These are phyloP conservation scores for Zoanthus gigantus DNA, from an alignment of 92 coral and sea anemone species.

Conservation along the genomic window DNA sequence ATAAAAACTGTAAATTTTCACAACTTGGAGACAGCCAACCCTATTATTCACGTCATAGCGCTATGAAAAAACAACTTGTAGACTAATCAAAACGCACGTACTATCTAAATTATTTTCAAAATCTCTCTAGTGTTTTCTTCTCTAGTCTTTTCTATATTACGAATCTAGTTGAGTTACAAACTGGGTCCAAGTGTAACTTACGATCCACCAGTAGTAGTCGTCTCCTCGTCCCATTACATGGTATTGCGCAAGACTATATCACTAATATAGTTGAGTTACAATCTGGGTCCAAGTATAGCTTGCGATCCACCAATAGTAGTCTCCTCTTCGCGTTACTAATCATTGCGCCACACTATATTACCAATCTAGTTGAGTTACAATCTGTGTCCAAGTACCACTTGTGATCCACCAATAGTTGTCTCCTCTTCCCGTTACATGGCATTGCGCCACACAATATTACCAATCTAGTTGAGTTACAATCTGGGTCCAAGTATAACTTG, in stretches of 20 bases:
- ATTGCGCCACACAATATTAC: too few relatives aligned
- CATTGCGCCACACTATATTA: too few relatives aligned
- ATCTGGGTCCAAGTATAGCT: not conserved
- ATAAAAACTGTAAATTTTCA: too few relatives aligned
- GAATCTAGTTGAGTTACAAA: too few relatives aligned
- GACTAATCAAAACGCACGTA: not conserved
- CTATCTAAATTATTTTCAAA: too few relatives aligned
- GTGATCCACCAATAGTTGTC: not conserved
- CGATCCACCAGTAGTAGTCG: not conserved
- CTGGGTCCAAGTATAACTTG: not conserved
- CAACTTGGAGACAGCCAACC: too few relatives aligned
- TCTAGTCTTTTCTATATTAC: not conserved
- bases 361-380: too few relatives aligned
- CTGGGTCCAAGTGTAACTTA: not conserved
- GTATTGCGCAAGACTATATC: too few relatives aligned
- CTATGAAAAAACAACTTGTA: not conserved
- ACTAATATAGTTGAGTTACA: too few relatives aligned
- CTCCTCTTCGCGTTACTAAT: not conserved
- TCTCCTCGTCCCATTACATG: not conserved
- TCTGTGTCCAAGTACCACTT: not conserved
- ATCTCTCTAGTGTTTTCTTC: not conserved
- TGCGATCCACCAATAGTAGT: not conserved
- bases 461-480: too few relatives aligned
- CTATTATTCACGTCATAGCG: not conserved
- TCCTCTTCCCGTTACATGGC: not conserved